These are phyloP conservation scores for Elgonia sp. DNA, from an alignment of 2,888 invertebrate genomes.

Conservation along the genomic window DNA sequence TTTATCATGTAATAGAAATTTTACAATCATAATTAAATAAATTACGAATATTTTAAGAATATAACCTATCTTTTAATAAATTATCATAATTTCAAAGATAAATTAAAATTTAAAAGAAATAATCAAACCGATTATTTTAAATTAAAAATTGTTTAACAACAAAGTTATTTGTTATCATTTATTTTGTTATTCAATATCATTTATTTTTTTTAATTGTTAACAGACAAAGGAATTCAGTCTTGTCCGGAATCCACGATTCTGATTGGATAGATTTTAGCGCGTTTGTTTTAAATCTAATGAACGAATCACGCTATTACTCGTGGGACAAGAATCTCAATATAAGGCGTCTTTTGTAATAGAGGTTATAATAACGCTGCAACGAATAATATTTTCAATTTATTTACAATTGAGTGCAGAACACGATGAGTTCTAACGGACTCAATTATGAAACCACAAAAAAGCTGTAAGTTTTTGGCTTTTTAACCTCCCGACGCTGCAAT, in stretches of 20 bases:
- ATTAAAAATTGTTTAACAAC: no score
- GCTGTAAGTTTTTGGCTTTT: constrained; percentile 67
- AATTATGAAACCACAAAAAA: constrained; percentile 59
- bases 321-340: constrained; percentile 49
- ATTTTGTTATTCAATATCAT: no score
- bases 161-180: no score
- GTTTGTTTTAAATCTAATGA: constrained; percentile 55
- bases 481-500: no score
- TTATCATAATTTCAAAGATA: no score
- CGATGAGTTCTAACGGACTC: constrained; percentile 61
- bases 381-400: constrained; percentile 18
- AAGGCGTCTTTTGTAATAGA: constrained; percentile 63
- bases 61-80: no score
- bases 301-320: constrained; percentile 50
- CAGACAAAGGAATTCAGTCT: constrained; percentile 11
- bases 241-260: constrained; percentile 12
- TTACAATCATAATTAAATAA: no score
- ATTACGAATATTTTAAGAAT: no score
- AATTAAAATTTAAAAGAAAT: no score
- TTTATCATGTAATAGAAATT: no score
- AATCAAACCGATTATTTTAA: no score
- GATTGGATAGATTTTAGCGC: constrained; percentile 56
- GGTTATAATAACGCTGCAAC: constrained; percentile 54
- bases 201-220: no score
- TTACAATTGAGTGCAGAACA: not conserved